Evolutionary conservation across 2,113 vertebrate genomes (phyloP).

Genomic region (Physeter macrocephalus): DNA sequence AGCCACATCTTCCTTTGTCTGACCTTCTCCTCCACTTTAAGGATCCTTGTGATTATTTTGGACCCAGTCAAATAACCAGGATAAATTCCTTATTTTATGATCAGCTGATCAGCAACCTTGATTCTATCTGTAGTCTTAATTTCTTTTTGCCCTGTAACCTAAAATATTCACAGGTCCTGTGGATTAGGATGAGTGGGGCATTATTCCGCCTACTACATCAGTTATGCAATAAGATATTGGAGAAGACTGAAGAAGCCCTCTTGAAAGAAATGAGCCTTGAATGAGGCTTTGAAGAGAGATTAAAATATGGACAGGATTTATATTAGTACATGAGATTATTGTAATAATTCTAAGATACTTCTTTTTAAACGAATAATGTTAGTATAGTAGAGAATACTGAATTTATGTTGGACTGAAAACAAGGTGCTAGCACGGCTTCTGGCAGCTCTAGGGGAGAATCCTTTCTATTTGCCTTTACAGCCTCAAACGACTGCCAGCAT

Average conservation of each 20-base stretch:
- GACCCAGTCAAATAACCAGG: background rate
- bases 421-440: background rate
- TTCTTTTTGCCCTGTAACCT: background rate
- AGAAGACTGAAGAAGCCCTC: background rate
- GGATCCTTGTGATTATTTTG: background rate
- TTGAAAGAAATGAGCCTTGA: background rate
- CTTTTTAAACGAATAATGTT: background rate
- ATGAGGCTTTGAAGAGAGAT: background rate
- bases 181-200: background rate
- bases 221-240: background rate
- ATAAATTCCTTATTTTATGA: background rate
- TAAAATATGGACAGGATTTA: background rate
- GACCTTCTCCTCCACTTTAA: background rate
- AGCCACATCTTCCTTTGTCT: background rate
- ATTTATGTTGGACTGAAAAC: background rate
- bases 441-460: background rate
- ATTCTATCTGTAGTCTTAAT: background rate
- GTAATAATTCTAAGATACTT: background rate
- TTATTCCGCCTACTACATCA: background rate
- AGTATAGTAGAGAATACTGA: background rate
- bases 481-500: background rate
- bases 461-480: background rate
- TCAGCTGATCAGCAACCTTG: background rate
- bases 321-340: background rate
- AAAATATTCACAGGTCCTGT: background rate